Evolutionary conservation across 2,888 invertebrate species (phyloP), one percentile per base, ranked within the genome.

Genomic region (Geotrupes spiniger): DNA sequence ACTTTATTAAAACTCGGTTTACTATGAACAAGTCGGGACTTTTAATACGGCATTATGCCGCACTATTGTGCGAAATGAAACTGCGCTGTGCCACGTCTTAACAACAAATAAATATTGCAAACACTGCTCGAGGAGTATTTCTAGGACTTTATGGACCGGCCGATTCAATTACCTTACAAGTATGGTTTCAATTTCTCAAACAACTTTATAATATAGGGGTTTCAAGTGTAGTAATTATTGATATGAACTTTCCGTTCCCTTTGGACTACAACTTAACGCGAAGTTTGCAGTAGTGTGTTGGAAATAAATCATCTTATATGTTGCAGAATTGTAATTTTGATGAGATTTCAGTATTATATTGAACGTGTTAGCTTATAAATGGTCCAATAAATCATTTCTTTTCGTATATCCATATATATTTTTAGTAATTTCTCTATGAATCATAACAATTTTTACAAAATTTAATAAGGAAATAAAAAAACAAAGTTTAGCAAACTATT

Each of bases 131-230:
- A 21, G 46, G 42, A 41, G 41, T 41, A 46, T 46, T 50, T 46
- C 45, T 38, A 17, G 41, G 50, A 50, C 44, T 42, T 42, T 45
- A 36, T 50, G 50, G 45, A 50, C 45, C 46, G 45, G 42, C 45
- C 40, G 50, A 41, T 50, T 50, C 50, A 50, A 50, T 50, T 50
- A 50, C 50, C 46, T 50, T 36, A 44, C 28, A 41, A 50, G 44
- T 46, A 42, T 26, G 42, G 46, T 46, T 42, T 46, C 50, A 46
- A 41, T 50, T 50, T 46, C 50, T 50, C 46, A 46, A 46, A 46
- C 50, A 50, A 50, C 42, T 50, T 50, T 42, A 46, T 42, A 37
- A 46, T 29, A 37, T 45, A 50, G 45, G 27, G 42, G 46, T 26
- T 28, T 40, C 29, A 29, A 29, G 12, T 26, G 42, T 25, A 42